These are phyloP conservation scores for Orchesella cincta DNA, from an alignment of 1,140 invertebrate species.

Conservation along the genomic window DNA sequence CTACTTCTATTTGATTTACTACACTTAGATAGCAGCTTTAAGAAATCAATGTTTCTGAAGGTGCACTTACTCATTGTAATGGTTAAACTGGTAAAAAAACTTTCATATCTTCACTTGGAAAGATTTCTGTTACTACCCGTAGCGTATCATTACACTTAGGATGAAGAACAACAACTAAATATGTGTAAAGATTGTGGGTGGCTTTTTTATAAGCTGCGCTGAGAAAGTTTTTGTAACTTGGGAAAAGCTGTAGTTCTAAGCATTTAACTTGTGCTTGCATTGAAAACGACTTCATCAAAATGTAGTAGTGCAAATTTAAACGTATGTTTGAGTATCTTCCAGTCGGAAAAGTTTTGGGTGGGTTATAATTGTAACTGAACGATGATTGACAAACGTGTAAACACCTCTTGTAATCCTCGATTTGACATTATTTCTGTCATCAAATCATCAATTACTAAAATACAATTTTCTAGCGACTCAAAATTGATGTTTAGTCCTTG, in stretches of 20 bases:
- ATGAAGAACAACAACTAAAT: constrained; percentile 1
- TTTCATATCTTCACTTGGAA: background rate
- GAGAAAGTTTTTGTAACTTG: background rate
- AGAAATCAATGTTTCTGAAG: background rate
- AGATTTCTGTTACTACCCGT: background rate
- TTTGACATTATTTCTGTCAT: background rate
- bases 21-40: background rate
- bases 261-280: background rate
- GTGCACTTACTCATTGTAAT: constrained; percentile 1
- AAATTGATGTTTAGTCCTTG: background rate
- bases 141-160: background rate
- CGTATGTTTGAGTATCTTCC: background rate
- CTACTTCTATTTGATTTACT: background rate
- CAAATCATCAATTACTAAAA: constrained; percentile 2
- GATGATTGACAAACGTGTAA: background rate
- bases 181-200: background rate
- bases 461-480: background rate
- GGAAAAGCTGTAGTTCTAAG: background rate
- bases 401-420: background rate
- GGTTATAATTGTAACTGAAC: background rate
- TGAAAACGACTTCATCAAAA: background rate
- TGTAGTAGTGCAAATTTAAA: background rate
- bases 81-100: background rate
- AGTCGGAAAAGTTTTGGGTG: background rate
- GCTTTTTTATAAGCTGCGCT: background rate